phyloP scores from a whole-genome alignment of 2,113 vertebrate genomes.

The Halcyon senegalensis region DNA sequence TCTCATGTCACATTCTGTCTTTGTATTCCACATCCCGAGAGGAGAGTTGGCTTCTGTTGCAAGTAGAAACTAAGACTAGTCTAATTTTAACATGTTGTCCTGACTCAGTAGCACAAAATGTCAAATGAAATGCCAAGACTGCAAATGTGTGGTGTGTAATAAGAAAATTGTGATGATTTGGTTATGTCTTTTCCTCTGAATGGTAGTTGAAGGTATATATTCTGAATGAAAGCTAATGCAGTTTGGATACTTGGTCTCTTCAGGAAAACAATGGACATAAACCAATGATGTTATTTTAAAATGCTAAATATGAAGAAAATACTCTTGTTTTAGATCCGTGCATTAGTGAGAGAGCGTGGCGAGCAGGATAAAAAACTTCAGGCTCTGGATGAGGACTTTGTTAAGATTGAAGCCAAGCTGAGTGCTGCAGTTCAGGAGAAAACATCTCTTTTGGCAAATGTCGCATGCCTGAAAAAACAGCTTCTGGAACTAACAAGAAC shows the following conservation, averaged over 20 bases:
- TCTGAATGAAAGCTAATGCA: background rate
- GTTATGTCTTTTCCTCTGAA: background rate
- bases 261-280: background rate
- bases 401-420: constrained; percentile 87
- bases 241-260: background rate
- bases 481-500: constrained; percentile 84
- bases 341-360: constrained; percentile 85
- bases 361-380: constrained; percentile 84
- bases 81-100: background rate
- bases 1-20: background rate
- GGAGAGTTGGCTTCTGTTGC: background rate
- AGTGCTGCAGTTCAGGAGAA: constrained; percentile 85
- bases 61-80: background rate
- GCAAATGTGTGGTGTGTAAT: background rate
- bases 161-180: background rate
- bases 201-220: background rate
- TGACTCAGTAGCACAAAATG: background rate
- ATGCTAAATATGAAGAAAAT: background rate
- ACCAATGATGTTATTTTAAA: background rate
- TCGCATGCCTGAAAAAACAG: constrained; percentile 88
- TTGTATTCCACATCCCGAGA: background rate
- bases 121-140: background rate
- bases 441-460: constrained; percentile 81
- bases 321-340: constrained; percentile 80
- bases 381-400: constrained; percentile 84